Conservation (phyloP, 2,888 invertebrate species). For the Nysson spinosus region DNA sequence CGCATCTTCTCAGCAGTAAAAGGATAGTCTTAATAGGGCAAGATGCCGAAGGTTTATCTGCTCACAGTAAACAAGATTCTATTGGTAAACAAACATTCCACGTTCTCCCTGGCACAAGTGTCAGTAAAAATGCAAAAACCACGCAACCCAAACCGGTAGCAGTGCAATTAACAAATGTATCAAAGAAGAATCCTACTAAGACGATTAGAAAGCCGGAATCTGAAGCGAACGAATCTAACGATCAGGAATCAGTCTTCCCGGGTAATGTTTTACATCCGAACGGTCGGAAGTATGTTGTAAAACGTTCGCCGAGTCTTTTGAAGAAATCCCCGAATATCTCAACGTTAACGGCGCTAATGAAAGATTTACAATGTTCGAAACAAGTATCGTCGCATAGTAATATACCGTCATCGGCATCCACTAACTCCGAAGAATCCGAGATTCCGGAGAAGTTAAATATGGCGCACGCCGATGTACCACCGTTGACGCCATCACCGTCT, state of each 20-base stretch:
- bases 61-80: slow-evolving; percentile 15
- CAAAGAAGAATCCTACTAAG: slow-evolving; percentile 1
- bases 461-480: slow-evolving; percentile 24
- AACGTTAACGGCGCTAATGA: neutral
- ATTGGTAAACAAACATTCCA: slow-evolving; percentile 10
- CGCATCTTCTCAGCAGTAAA: slow-evolving; percentile 57
- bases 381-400: neutral
- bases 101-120: slow-evolving; percentile 12
- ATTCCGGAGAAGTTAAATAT: slow-evolving; percentile 16
- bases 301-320: slow-evolving; percentile 4
- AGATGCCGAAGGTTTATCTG: slow-evolving; percentile 36
- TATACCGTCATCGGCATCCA: slow-evolving; percentile 12
- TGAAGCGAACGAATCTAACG: neutral
- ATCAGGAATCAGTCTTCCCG: neutral
- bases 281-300: slow-evolving; percentile 61
- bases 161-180: neutral
- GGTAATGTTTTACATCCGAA: slow-evolving; percentile 56
- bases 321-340: neutral
- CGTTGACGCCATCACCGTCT: slow-evolving; percentile 47
- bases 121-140: slow-evolving; percentile 18
- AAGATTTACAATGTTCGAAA: neutral
- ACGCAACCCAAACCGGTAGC: slow-evolving; percentile 25
- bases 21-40: slow-evolving; percentile 64
- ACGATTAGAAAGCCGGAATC: neutral
- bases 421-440: slow-evolving; percentile 13